Evolutionary conservation across 2,888 invertebrate species (phyloP).

Genomic region (Hemistola chrysoprasaria): DNA sequence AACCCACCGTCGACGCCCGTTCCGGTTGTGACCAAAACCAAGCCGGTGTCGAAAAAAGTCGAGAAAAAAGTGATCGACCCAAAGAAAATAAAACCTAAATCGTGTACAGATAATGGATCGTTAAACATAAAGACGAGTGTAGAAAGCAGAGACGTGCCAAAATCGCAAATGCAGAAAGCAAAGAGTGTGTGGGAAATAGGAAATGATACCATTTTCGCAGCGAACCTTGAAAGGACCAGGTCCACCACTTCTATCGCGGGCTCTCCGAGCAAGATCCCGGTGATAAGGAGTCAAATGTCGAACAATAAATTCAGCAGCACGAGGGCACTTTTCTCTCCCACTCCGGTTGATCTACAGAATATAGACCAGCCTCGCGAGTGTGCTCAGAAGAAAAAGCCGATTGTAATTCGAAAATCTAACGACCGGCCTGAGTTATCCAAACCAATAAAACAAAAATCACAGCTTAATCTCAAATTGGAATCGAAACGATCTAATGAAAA

Average conservation of each 20-base stretch:
- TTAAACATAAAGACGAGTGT: slow-evolving; percentile 63
- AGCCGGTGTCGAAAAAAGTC: slow-evolving; percentile 63
- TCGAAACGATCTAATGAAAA: slow-evolving; percentile 65
- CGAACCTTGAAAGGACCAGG: slow-evolving; percentile 72
- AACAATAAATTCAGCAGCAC: slow-evolving; percentile 76
- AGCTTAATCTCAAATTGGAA: slow-evolving; percentile 67
- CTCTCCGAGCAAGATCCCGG: slow-evolving; percentile 84
- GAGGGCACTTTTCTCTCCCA: slow-evolving; percentile 80
- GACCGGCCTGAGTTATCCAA: slow-evolving; percentile 64
- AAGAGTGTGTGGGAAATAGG: slow-evolving; percentile 81
- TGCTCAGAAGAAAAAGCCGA: slow-evolving; percentile 75
- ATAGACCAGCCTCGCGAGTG: slow-evolving; percentile 81
- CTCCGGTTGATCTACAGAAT: slow-evolving; percentile 80
- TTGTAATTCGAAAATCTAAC: slow-evolving; percentile 54
- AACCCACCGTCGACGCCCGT: slow-evolving; percentile 78
- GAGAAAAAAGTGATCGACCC: slow-evolving; percentile 68
- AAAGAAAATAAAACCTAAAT: slow-evolving; percentile 70
- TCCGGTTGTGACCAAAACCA: slow-evolving; percentile 72
- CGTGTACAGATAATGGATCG: slow-evolving; percentile 60
- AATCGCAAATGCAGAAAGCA: slow-evolving; percentile 75
- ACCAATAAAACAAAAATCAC: slow-evolving; percentile 75
- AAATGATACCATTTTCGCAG: slow-evolving; percentile 58
- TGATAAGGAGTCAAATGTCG: slow-evolving; percentile 79
- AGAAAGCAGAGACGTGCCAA: slow-evolving; percentile 60
- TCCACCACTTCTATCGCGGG: slow-evolving; percentile 80